Base-by-base conservation (phyloP, 2,888 invertebrate species). In the Tetanocera ferruginea region DNA sequence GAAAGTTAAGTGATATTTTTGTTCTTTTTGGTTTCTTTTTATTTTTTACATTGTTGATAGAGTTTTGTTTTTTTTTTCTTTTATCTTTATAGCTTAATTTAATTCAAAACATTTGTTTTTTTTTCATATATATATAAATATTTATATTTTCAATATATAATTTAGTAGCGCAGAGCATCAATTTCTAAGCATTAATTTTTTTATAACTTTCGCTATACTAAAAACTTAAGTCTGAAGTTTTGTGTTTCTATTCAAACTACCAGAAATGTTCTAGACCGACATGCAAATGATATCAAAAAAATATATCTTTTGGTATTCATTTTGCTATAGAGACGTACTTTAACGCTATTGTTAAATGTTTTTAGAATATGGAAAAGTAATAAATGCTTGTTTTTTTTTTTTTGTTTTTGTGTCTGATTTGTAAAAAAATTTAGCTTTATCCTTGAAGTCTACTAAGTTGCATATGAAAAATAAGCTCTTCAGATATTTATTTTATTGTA, bases 391-490 rank as follows among this genome's bases (percentile, higher is more conserved):
- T 28, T 64, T 9, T 23, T 64, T 31, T 34, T 64, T 5, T 31
- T 64, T 49, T 49, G 6, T 49, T 49, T 55, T 55, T 55, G n/a
- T 55, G 55, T 55, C 23, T 28, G 37, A 31, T 60, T 60, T 34
- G 72, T 72, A 72, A 72, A 72, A 72, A 57, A 62, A 51, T 69
- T 73, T 57, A 72, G 62, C 43, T 49, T 34, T 73, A 62, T 51
- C n/a, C 49, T 73, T 73, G 73, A 73, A 73, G 62, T 73, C 73
- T 60, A 62, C 49, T 19, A 62, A 25, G 73, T 73, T 73, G 73
- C 73, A 73, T 73, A 73, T 73, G 73, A 73, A 73, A 43, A 73
- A 73, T 73, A 73, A 73, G 73, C 73, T 73, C 73, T 73, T 43
- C 49, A 73, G 37, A 25, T 73, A 73, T n/a, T n/a, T n/a, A n/a